These are phyloP conservation scores for Drosophila dunni DNA, from an alignment of 1,140 invertebrate genomes.

Conservation along the genomic window DNA sequence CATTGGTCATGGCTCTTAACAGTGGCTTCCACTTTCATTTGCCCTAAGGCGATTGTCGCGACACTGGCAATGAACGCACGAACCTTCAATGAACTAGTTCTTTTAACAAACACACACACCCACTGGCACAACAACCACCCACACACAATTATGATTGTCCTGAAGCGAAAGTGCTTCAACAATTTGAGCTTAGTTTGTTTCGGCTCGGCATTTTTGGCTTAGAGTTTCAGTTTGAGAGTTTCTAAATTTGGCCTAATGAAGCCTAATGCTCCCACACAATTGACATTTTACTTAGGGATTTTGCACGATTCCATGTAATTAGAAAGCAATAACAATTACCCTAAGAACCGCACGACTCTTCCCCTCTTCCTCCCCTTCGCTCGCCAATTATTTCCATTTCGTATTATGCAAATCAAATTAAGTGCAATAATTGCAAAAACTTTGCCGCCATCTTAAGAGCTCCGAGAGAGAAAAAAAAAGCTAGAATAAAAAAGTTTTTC, in stretches of 20 bases:
- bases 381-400: slow-evolving; percentile 60
- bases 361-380: not conserved
- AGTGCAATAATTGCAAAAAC: slow-evolving; percentile 66
- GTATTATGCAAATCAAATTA: slow-evolving; percentile 65
- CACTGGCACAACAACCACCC: not conserved
- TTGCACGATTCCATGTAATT: slow-evolving; percentile 74
- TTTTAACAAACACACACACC: slow-evolving; percentile 8
- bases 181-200: slow-evolving; percentile 15
- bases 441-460: slow-evolving; percentile 42
- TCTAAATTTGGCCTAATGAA: slow-evolving; percentile 52
- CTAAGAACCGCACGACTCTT: slow-evolving; percentile 18
- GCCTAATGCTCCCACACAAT: slow-evolving; percentile 69
- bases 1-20: not conserved
- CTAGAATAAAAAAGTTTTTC: slow-evolving; percentile 25
- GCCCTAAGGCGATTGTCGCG: slow-evolving; percentile 45
- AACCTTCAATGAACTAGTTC: slow-evolving; percentile 57
- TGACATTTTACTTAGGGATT: slow-evolving; percentile 80
- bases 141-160: slow-evolving; percentile 29
- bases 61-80: slow-evolving; percentile 39
- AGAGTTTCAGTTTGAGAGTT: not conserved
- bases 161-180: slow-evolving; percentile 13
- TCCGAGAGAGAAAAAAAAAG: not conserved
- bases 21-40: slow-evolving; percentile 5
- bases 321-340: slow-evolving; percentile 82
- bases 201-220: not conserved